Evolutionary conservation across 2,888 invertebrate genomes (phyloP).

Genomic region (Agrochola litura): DNA sequence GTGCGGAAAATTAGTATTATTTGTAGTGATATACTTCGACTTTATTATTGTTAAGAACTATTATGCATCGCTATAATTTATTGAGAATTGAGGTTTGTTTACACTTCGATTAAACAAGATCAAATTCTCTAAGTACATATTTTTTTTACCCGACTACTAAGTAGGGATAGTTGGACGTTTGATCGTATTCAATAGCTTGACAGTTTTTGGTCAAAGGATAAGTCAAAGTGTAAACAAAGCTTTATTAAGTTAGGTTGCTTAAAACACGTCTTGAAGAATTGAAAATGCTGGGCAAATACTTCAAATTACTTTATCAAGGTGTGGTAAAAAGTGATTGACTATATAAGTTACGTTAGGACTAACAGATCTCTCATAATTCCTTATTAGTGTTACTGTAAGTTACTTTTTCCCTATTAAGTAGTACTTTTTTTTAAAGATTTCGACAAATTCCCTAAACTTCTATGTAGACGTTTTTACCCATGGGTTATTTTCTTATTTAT

Average conservation of each 20-base stretch:
- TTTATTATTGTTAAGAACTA: conserved; percentile 11
- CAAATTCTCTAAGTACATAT: neutral
- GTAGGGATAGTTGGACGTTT: neutral
- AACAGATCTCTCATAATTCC: conserved; percentile 8
- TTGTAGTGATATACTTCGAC: conserved; percentile 27
- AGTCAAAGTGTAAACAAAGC: neutral
- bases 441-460: conserved; percentile 7
- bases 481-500: conserved; percentile 19
- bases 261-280: conserved; percentile 22
- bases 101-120: neutral
- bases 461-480: conserved; percentile 19
- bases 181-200: neutral
- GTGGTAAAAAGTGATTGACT: conserved; percentile 20
- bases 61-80: conserved; percentile 3
- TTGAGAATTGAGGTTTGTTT: conserved; percentile 3
- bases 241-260: conserved; percentile 1
- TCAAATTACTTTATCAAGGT: conserved; percentile 43
- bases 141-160: neutral
- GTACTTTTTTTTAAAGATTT: conserved; percentile 33
- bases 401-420: neutral
- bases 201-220: neutral
- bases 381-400: neutral
- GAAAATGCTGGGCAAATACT: conserved; percentile 11
- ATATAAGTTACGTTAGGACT: conserved; percentile 24
- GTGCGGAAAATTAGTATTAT: conserved; percentile 54